phyloP scores from a whole-genome alignment of 2,888 invertebrate species.

The Dicranocentrus wangi region DNA sequence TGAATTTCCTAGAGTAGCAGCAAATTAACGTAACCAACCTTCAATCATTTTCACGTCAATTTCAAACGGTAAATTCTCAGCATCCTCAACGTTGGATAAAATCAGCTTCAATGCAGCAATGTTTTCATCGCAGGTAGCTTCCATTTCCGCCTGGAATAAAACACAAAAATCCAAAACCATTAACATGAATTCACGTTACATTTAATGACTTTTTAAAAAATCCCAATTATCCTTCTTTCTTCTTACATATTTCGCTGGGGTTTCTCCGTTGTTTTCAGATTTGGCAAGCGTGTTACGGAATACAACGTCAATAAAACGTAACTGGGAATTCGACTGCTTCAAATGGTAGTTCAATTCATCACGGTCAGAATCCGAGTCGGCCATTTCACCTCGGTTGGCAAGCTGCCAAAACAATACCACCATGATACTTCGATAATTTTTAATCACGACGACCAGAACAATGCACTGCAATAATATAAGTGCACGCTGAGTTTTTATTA shows the following conservation, averaged over 20 bases:
- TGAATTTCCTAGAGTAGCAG: too few species aligned
- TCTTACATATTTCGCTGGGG: background rate
- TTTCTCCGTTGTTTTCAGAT: constrained; percentile 62
- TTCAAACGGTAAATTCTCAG: constrained; percentile 67
- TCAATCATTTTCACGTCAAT: constrained; percentile 70
- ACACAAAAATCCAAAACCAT: background rate
- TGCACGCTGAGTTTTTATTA: too few species aligned
- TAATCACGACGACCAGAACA: constrained; percentile 9
- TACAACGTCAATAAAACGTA: constrained; percentile 67
- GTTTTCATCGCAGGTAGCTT: constrained; percentile 72
- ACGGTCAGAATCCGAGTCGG: constrained; percentile 72
- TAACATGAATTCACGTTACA: background rate
- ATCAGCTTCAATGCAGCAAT: constrained; percentile 70
- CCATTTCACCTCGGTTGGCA: constrained; percentile 70
- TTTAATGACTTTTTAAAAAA: background rate
- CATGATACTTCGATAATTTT: too few species aligned
- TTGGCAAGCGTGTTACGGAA: constrained; percentile 69
- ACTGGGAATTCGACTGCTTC: constrained; percentile 70
- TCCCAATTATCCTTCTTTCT: too few species aligned
- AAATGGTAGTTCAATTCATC: constrained; percentile 72
- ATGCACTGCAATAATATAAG: too few species aligned
- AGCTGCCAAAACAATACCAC: constrained; percentile 65
- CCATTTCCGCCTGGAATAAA: constrained; percentile 70
- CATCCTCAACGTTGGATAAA: constrained; percentile 66
- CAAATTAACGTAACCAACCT: constrained; percentile 62